Percentiles rank a stretch among this genome's conserved stretches.
Conservation (phyloP, 2,797 vertebrate genomes). For the Semaprochilodus insignis region DNA sequence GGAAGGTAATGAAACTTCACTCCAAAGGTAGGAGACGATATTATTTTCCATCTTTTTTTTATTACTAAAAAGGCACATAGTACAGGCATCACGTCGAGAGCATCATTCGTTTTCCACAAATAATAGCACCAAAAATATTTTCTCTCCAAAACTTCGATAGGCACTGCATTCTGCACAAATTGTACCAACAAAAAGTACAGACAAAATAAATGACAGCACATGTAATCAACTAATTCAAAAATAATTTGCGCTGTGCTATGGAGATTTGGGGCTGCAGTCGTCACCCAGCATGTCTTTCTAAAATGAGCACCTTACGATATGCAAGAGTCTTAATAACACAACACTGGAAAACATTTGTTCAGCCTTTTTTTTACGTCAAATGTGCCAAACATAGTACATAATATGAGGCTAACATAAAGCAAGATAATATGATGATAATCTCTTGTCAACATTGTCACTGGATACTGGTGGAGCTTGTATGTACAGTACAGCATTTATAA, state of each 20-base stretch:
- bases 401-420: conserved; percentile 59
- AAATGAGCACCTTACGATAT: conserved; percentile 61
- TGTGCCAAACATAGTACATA: conserved; percentile 58
- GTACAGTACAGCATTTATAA: conserved; percentile 26
- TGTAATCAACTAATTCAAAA: not conserved
- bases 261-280: conserved; percentile 17
- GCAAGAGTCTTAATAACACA: conserved; percentile 39
- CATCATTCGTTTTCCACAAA: conserved; percentile 64
- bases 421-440: conserved; percentile 53
- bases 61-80: conserved; percentile 84
- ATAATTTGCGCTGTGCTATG: conserved; percentile 44
- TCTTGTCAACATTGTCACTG: conserved; percentile 10
- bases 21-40: not conserved
- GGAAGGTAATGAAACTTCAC: not conserved
- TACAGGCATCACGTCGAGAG: conserved; percentile 75
- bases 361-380: conserved; percentile 44
- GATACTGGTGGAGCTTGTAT: conserved; percentile 38
- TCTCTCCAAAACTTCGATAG: conserved; percentile 67
- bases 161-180: conserved; percentile 67
- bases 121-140: conserved; percentile 77
- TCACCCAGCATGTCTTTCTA: conserved; percentile 39
- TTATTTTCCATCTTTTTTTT: conserved; percentile 60
- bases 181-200: not conserved
- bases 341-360: conserved; percentile 30
- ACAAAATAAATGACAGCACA: conserved; percentile 20